Base-by-base conservation (phyloP, 2,113 vertebrate species). In the Chelonoidis abingdonii region DNA sequence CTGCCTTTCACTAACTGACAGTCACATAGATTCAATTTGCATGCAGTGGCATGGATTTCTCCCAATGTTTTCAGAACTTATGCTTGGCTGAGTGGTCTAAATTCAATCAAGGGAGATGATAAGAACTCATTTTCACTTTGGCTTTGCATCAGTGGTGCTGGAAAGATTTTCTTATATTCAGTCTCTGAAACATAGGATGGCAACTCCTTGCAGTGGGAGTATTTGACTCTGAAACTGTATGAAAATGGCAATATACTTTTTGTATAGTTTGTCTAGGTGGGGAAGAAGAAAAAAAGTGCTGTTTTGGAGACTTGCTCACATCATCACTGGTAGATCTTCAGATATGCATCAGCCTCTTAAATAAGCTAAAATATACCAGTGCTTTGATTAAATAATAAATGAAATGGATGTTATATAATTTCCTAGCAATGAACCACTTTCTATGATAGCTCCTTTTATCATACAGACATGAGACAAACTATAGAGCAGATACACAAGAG, bases 401-500 rank as follows among this genome's bases (percentile, higher is more conserved):
- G 35, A 38, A 69, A 69, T n/a, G 65, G 35, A n/a, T 69, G 35
- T n/a, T 38, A n/a, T 69, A 62, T 14, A 69, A n/a, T 69, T 69
- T 69, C 65, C 65, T n/a, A 69, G 16, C 31, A 69, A 69, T 1
- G 35, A 69, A n/a, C 35, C n/a, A 72, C 19, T 72, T 72, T 72
- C 19, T 38, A 10, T 72, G n/a, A 38, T 38, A 29, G 21, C 8
- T 22, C 24, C 8, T 24, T 22, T 72, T 72, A 72, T 72, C n/a
- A 1, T 38, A 5, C 41, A 57, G 19, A 24, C 41, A 52, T 25
- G 86, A 50, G 54, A 44, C 27, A n/a, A 44, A 56, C 14, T 22
- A 54, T 29, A 29, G 27, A 44, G 35, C 3, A 2, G 0, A 0
- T 6, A 69, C 35, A 9, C 41, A 72, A 72, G n/a, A 38, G n/a